Base-by-base conservation (phyloP, 2,797 vertebrate genomes). In the Natrix natrix region DNA sequence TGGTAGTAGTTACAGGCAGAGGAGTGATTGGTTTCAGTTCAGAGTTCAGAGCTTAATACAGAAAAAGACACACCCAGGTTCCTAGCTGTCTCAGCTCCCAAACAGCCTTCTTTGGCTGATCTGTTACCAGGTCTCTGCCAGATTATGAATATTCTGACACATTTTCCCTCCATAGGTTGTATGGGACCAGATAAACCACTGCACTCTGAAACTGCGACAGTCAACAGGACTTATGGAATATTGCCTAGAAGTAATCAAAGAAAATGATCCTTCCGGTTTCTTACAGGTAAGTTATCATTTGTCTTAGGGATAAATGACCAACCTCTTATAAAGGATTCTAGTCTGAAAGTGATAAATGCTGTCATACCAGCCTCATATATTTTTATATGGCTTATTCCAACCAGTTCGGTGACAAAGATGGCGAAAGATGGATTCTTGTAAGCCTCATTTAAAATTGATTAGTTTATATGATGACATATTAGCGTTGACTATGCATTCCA, bases 211-310 rank as follows among this genome's bases (percentile, higher is more conserved):
- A 97, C 98, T 99, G 4, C 98, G 99, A 24, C 99, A 99, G 98
- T 99, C 99, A 92, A 99, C 99, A 0, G 99, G 99, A n/a, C 98
- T 99, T 96, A 99, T 99, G 99, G 99, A 99, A 96, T 99, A 98
- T 96, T 99, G 99, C 91, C 97, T 99, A 94, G 99, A 99, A 96
- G 99, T 99, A 94, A 99, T 99, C 93, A 99, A 99, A 94, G 99
- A 99, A 97, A 99, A 99, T 0, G 99, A 99, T 95, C 99, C 99
- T 55, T 99, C 98, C 1, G 99, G 99, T 8, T 99, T 99, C 97
- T 98, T 99, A 24, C 99, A 99, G 99, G 99, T 99, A 97, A 74
- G 94, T 48, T 86, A 1, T 4, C 78, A 88, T 87, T 66, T 0
- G 0, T 0, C 59, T 4, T 90, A 90, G n/a, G 6, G 52, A 28